Base-by-base conservation (phyloP, 2,888 invertebrate species). In the Zhengitettix transpicula region DNA sequence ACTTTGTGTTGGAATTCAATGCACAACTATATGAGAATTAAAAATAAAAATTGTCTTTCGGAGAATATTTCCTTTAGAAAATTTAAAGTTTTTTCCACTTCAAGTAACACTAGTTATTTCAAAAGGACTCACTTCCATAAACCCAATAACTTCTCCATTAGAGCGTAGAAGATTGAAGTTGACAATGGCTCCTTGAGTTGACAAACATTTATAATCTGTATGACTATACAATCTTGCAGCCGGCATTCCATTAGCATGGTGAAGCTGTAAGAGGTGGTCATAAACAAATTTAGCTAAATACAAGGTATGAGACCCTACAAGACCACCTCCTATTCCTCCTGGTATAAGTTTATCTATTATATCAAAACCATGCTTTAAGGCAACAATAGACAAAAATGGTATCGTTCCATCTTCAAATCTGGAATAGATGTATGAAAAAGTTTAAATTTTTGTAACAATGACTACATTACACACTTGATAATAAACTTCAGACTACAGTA, bases 381-480 rank as follows among this genome's bases (percentile, higher is more conserved):
- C 80, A 56, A 88, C 74, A 63, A 98, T 90, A 28, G 89, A 86
- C 54, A 96, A 75, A 73, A 89, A 98, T 15, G 94, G 79, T 15
- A 91, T 67, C 0, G 97, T 95, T 7, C 98, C 98, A 77, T 97
- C 96, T 78, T 98, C 97, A 75, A 94, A 93, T 66, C 90, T 90
- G 72, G 28, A 28, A 28, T 28, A 28, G 28, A 7, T 7, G 7
- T 28, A 28, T 28, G 7, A 28, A 28, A 28, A 2, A 28, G 7
- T 5, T 28, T 28, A 28, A 28, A n/a, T 7, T 28, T 28, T 28
- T 28, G 28, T 7, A 28, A 28, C 28, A 28, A 28, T 28, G 28
- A 5, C 28, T 28, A 28, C 28, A 28, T 28, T 28, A 28, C n/a
- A n/a, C n/a, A n/a, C 28, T 28, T 5, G 7, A 28, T 28, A 28